phyloP scores from a whole-genome alignment of 2,113 vertebrate genomes.

The Lipotes vexillifer region DNA sequence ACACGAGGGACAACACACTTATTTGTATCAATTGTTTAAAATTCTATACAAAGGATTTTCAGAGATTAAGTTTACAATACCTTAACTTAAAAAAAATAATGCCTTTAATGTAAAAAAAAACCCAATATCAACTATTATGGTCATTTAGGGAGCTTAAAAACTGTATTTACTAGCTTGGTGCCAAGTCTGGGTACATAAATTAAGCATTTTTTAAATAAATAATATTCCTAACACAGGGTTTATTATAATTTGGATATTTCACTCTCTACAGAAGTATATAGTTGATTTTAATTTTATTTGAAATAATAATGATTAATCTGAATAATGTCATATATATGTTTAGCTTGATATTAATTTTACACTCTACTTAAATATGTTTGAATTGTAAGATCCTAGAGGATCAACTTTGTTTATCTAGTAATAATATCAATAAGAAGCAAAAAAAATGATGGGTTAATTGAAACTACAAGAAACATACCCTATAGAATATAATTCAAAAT shows the following conservation, averaged over 20 bases:
- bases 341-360: neutral
- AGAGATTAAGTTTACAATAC: neutral
- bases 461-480: neutral
- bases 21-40: neutral
- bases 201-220: neutral
- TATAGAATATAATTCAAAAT: neutral
- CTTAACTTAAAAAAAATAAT: neutral
- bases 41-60: neutral
- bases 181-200: neutral
- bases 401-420: neutral
- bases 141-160: neutral
- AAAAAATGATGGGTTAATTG: neutral
- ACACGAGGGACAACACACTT: accelerated
- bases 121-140: neutral
- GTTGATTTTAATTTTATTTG: neutral
- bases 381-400: neutral
- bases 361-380: neutral
- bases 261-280: neutral
- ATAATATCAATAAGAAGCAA: neutral
- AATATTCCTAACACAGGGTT: neutral
- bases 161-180: neutral
- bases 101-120: neutral
- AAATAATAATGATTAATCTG: neutral
- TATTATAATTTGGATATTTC: neutral
- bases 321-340: neutral